Conservation (phyloP, 2,797 vertebrate genomes). For the Labroides dimidiatus region DNA sequence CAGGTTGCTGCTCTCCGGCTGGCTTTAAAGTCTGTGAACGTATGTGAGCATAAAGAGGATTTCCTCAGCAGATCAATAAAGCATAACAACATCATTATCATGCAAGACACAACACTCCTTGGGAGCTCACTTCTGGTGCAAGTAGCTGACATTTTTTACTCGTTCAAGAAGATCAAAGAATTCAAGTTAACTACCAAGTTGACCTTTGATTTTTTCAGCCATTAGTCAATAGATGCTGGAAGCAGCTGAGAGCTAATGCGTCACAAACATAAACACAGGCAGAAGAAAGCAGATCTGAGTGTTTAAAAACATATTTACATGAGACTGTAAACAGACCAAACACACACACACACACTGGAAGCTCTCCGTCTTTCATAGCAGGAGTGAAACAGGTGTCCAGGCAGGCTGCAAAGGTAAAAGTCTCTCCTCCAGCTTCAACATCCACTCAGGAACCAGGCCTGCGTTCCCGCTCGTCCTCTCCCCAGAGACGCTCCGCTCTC, state of each 20-base stretch:
- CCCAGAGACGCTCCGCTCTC: slow-evolving; percentile 21
- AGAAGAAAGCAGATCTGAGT: slow-evolving; percentile 25
- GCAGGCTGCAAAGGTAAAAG: slow-evolving; percentile 61
- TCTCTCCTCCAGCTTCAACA: slow-evolving; percentile 34
- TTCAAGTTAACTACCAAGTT: slow-evolving; percentile 37
- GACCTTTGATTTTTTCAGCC: slow-evolving; percentile 54
- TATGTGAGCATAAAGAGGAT: slow-evolving; percentile 13
- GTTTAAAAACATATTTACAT: slow-evolving; percentile 31
- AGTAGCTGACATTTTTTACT: slow-evolving; percentile 21
- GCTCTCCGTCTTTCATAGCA: slow-evolving; percentile 28
- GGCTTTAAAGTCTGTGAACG: neutral
- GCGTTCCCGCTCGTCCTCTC: slow-evolving; percentile 24
- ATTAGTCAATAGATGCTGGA: slow-evolving; percentile 52
- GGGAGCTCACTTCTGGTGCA: slow-evolving; percentile 13
- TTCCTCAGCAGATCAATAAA: slow-evolving; percentile 39
- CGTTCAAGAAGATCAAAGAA: slow-evolving; percentile 25
- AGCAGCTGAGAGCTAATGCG: slow-evolving; percentile 31
- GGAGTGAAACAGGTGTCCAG: slow-evolving; percentile 56
- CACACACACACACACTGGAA: slow-evolving; percentile 24
- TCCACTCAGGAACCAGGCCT: slow-evolving; percentile 28
- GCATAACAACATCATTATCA: slow-evolving; percentile 11
- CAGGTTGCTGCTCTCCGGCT: neutral
- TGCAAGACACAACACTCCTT: slow-evolving; percentile 1
- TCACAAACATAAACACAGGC: slow-evolving; percentile 20
- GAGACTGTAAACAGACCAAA: slow-evolving; percentile 35